These are phyloP conservation scores for Drosophila seguyi DNA, from an alignment of 1,140 invertebrate genomes.

Conservation along the genomic window DNA sequence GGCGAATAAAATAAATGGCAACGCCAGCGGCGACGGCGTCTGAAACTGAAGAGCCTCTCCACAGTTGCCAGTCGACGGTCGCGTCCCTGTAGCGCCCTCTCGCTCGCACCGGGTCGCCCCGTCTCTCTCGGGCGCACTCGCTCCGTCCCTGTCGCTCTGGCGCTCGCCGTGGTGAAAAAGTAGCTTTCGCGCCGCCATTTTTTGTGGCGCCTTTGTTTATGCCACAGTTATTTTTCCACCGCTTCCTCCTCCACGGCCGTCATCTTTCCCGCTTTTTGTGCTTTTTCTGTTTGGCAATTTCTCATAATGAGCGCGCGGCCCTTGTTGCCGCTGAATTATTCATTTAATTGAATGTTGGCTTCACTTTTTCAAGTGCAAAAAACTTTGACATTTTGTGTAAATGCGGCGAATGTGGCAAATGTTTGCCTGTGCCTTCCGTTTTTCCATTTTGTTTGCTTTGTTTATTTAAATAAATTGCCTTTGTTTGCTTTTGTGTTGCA, in stretches of 20 bases:
- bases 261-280: constrained; percentile 49
- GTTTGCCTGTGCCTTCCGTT: constrained; percentile 44
- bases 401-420: constrained; percentile 67
- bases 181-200: constrained; percentile 84
- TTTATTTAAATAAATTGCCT: constrained; percentile 48
- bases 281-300: constrained; percentile 73
- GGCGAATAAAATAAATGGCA: constrained; percentile 81
- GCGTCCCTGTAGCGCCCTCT: background rate
- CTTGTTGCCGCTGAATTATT: constrained; percentile 62
- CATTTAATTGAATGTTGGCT: constrained; percentile 75
- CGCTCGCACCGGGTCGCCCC: constrained; percentile 20
- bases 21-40: constrained; percentile 69
- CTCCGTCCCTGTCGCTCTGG: constrained; percentile 10
- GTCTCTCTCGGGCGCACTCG: constrained; percentile 21
- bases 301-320: constrained; percentile 72
- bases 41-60: constrained; percentile 69
- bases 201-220: constrained; percentile 83
- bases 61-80: constrained; percentile 62
- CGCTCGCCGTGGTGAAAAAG: constrained; percentile 55
- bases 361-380: constrained; percentile 83
- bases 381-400: constrained; percentile 80
- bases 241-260: constrained; percentile 25
- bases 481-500: constrained; percentile 25
- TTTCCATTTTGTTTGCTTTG: constrained; percentile 27
- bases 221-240: constrained; percentile 66